Percentiles rank a stretch among this genome's conserved stretches.
phyloP scores from a whole-genome alignment of 2,888 invertebrate genomes.

The Periphyllus acericola region DNA sequence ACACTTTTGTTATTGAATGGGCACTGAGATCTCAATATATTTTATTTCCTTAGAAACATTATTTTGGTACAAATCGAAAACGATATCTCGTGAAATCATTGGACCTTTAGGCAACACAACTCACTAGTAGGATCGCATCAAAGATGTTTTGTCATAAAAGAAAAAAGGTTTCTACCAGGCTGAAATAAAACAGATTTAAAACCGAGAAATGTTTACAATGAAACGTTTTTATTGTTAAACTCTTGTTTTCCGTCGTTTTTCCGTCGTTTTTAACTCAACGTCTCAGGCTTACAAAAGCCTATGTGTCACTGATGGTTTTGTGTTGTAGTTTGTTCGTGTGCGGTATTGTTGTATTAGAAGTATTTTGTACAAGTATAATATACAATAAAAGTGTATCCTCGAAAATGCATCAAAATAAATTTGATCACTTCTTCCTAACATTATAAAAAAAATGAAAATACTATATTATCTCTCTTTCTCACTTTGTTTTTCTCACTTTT shows the following conservation, averaged over 20 bases:
- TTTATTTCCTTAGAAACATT: constrained; percentile 11
- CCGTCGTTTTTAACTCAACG: constrained; percentile 29
- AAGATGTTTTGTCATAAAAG: constrained; percentile 31
- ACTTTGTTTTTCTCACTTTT: too few species aligned
- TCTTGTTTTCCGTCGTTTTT: neutral
- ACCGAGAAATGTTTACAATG: constrained; percentile 15
- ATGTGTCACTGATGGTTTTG: neutral
- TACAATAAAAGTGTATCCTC: constrained; percentile 4
- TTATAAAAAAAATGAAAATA: neutral
- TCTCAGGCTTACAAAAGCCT: constrained; percentile 25
- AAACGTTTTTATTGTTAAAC: constrained; percentile 40
- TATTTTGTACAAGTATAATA: neutral
- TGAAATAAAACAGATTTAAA: constrained; percentile 36
- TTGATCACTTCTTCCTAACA: neutral
- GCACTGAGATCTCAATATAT: constrained; percentile 3
- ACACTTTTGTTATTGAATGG: constrained; percentile 23
- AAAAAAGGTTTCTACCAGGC: constrained; percentile 20
- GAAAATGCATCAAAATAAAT: constrained; percentile 3
- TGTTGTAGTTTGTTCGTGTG: constrained; percentile 10
- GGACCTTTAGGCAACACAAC: constrained; percentile 17
- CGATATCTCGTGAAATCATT: constrained; percentile 24
- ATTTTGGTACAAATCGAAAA: constrained; percentile 29
- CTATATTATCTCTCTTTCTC: too few species aligned
- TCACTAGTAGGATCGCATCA: constrained; percentile 3
- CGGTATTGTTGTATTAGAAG: neutral